Evolutionary conservation across 2,113 vertebrate genomes (phyloP), one percentile per base, ranked within the genome.

Genomic region (Progne subis): DNA sequence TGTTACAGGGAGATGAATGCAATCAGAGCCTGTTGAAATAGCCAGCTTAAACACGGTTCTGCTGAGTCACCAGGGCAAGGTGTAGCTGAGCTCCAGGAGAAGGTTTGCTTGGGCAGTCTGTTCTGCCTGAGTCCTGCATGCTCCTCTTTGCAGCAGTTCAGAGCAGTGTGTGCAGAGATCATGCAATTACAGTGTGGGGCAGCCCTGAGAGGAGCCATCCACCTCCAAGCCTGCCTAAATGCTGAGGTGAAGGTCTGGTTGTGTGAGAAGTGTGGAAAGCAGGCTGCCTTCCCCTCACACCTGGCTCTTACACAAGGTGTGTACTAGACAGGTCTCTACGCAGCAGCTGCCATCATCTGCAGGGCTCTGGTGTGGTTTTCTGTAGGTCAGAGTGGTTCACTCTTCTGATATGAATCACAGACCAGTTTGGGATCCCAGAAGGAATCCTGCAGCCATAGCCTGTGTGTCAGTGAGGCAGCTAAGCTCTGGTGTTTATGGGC

Each of bases 61-160:
- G 64, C 90, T 86, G 90, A 86, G 44, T 95, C 95, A 90, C 34
- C 52, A n/a, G 61, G 39, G 47, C 52, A 43, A 5, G 5, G 20
- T 67, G 44, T 41, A 88, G 28, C 75, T 72, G 12, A 0, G 55
- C 78, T 76, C 32, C 18, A 11, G 71, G 53, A 15, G 11, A 41
- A 55, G 57, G 43, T 44, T 70, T 82, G 23, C 63, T 77, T 23
- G 52, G 68, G 31, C 60, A 56, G 28, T 19, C 29, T 53, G 18
- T 78, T 77, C 28, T 74, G 46, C 50, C 34, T 4, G 41, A 5
- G 7, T 89, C 92, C 68, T 74, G 55, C 18, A 4, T 5, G 3
- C 34, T 77, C 31, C 18, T 56, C 17, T 61, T 23, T 34, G 21
- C 43, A 87, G 50, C 50, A 63, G 37, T 25, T 90, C 14, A 5